Evolutionary conservation across 2,113 vertebrate genomes (phyloP).

Genomic region (Leptobrachium ailaonicum): DNA sequence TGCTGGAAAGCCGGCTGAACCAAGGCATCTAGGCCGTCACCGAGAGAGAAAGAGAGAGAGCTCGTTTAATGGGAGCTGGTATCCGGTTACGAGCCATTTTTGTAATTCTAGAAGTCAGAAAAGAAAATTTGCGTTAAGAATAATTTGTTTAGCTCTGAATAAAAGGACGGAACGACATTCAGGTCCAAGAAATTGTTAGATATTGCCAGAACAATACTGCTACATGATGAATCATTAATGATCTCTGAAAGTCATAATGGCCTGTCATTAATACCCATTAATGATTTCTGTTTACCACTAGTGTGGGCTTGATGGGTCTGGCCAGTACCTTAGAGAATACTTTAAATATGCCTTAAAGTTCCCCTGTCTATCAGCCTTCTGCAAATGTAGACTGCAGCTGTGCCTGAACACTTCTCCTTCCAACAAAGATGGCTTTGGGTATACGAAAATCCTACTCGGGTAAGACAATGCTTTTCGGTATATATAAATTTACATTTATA

Average conservation of each 20-base stretch:
- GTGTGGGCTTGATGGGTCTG: constrained; percentile 87
- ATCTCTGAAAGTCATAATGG: constrained; percentile 94
- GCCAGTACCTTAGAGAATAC: constrained; percentile 84
- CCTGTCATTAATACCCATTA: constrained; percentile 97
- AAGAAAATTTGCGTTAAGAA: constrained; percentile 74
- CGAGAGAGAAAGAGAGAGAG: constrained; percentile 54
- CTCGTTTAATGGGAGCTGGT: constrained; percentile 71
- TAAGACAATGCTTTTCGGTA: constrained; percentile 69
- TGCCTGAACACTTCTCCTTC: constrained; percentile 65
- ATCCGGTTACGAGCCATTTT: constrained; percentile 87
- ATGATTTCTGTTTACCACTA: constrained; percentile 90
- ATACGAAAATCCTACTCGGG: constrained; percentile 92
- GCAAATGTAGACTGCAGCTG: constrained; percentile 72
- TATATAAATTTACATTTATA: background rate
- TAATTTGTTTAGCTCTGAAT: constrained; percentile 76
- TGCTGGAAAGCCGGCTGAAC: constrained; percentile 57
- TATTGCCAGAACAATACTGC: constrained; percentile 81
- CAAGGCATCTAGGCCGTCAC: constrained; percentile 54
- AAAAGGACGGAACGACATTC: constrained; percentile 62
- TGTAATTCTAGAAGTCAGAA: constrained; percentile 84
- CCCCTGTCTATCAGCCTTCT: constrained; percentile 71
- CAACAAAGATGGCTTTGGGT: constrained; percentile 86
- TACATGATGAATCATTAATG: constrained; percentile 97
- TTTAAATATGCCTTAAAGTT: constrained; percentile 92
- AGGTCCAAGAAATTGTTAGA: constrained; percentile 70